phyloP scores from a whole-genome alignment of 2,113 vertebrate species.

The Cynocephalus volans region DNA sequence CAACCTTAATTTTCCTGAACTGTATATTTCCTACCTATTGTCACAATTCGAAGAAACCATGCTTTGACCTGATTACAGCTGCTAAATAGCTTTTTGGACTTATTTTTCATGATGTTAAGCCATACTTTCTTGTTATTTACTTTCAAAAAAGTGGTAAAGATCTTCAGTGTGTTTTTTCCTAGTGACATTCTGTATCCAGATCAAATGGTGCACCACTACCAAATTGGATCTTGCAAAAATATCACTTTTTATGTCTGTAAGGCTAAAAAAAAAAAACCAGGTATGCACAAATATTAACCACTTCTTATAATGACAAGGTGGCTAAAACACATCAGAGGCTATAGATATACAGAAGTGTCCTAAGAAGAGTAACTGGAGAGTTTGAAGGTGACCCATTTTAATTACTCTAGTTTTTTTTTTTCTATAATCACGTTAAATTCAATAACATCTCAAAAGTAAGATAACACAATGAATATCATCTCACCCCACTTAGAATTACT shows the following conservation, averaged over 20 bases:
- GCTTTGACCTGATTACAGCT: neutral
- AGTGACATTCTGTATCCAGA: neutral
- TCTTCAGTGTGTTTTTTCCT: neutral
- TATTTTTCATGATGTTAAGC: constrained; percentile 10
- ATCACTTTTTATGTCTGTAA: neutral
- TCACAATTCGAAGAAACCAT: neutral
- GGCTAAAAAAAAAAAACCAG: neutral
- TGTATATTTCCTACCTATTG: neutral
- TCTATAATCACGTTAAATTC: neutral
- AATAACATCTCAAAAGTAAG: neutral
- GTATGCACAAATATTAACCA: neutral
- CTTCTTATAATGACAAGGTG: neutral
- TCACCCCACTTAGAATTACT: no score
- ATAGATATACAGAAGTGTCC: neutral
- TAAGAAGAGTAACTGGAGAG: neutral
- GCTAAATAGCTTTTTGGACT: neutral
- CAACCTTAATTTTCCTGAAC: neutral
- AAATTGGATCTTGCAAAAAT: neutral
- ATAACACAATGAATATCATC: no score
- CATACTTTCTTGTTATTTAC: neutral
- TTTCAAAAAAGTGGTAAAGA: neutral
- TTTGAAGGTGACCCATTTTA: neutral
- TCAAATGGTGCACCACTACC: neutral
- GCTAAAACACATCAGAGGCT: neutral
- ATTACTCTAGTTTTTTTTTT: neutral